Evolutionary conservation across 2,113 vertebrate species (phyloP).

Genomic region (Delphinus delphis): DNA sequence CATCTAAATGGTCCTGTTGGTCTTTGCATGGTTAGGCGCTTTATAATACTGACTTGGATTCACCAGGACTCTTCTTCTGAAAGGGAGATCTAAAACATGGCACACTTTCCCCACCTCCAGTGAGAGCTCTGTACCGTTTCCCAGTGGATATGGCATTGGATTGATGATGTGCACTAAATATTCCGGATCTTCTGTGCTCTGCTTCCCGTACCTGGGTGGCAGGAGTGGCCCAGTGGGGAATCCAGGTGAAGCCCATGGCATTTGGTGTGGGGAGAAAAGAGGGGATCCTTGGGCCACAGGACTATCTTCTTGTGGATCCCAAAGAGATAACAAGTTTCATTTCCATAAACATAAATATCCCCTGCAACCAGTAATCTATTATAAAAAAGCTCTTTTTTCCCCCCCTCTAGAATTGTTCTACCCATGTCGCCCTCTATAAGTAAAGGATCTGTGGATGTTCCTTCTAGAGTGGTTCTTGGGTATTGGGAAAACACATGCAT

Average conservation of each 20-base stretch:
- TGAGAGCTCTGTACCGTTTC: fast-evolving
- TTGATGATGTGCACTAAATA: fast-evolving
- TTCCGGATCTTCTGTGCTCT: fast-evolving
- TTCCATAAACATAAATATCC: neutral
- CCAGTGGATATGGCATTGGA: fast-evolving
- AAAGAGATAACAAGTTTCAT: neutral
- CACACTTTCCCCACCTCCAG: fast-evolving
- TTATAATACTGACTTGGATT: fast-evolving
- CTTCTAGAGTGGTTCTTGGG: neutral
- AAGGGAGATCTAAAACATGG: no score
- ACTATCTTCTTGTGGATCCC: neutral
- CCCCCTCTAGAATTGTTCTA: neutral
- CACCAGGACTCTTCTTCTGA: neutral
- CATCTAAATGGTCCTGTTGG: fast-evolving
- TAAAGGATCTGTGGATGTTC: neutral
- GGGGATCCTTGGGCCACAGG: neutral
- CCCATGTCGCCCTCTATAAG: neutral
- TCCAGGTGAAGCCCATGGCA: fast-evolving
- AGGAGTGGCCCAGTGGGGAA: neutral
- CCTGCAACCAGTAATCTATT: neutral
- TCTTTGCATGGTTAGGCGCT: fast-evolving
- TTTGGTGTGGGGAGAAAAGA: neutral
- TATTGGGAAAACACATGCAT: neutral
- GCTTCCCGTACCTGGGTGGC: fast-evolving
- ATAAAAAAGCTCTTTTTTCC: neutral